Base-by-base conservation (phyloP, 1,140 invertebrate species). In the Colletes gigas region DNA sequence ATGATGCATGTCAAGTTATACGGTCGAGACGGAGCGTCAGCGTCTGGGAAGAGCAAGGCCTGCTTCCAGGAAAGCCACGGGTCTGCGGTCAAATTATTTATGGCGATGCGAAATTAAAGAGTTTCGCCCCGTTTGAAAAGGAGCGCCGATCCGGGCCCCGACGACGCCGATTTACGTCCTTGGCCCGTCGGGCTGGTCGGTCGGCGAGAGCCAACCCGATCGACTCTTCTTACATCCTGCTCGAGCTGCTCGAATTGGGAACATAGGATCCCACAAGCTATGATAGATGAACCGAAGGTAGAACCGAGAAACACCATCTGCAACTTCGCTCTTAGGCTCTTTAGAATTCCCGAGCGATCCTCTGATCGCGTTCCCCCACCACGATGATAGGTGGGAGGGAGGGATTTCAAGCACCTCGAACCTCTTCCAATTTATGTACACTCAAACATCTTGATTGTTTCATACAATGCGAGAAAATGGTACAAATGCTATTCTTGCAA, bases 41-140 rank as follows among this genome's bases (percentile, higher is more conserved):
- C 69, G 55, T 68, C 54, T 54, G 59, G 41, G 69, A 80, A 76
- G 72, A 67, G 83, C 88, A 86, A 89, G 89, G 88, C 88, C 88
- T 86, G 78, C 83, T 92, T 92, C 91, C 87, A 90, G 89, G 91
- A 92, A 92, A 91, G 85, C 85, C 54, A 66, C 73, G 75, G 70
- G 83, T 88, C 90, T 89, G 88, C 90, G 91, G 90, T 92, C 90
- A 92, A 93, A 93, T 93, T 93, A 93, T 93, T 93, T 93, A 93
- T 92, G 91, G 91, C 92, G 90, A 92, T 93, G 90, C 89, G 91
- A 92, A 93, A 93, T 93, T 92, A 93, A 83, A 93, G 91, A 92
- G 91, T 91, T 89, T 92, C 91, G 90, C 88, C 91, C 88, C 85
- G 89, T 90, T 91, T 89, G 91, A 91, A 87, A 86, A 90, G 88